phyloP scores from a whole-genome alignment of 2,888 invertebrate species.

The Leucoma salicis region DNA sequence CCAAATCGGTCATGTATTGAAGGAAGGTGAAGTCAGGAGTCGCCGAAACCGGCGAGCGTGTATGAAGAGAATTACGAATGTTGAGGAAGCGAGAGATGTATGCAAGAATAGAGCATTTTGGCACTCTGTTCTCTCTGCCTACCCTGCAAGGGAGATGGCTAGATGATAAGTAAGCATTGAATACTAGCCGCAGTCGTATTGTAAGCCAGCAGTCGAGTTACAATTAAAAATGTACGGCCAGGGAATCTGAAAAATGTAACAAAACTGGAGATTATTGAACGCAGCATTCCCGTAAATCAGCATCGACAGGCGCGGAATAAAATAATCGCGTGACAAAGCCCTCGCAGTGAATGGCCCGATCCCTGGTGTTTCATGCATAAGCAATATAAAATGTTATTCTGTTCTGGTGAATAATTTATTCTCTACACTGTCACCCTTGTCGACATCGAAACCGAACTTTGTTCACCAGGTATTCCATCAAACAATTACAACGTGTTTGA shows the following conservation, averaged over 20 bases:
- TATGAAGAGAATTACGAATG: no score
- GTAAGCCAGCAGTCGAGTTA: no score
- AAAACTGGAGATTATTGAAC: constrained; percentile 37
- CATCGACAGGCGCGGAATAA: constrained; percentile 40
- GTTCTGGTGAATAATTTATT: constrained; percentile 70
- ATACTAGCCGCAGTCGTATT: no score
- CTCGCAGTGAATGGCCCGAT: constrained; percentile 43
- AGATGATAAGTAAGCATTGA: no score
- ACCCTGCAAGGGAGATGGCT: no score
- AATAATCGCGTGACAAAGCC: constrained; percentile 58
- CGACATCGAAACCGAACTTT: constrained; percentile 41
- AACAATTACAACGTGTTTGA: constrained; percentile 49
- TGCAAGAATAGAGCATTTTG: no score
- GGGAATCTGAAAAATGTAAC: constrained; percentile 34
- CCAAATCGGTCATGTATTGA: no score
- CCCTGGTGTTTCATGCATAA: constrained; percentile 67
- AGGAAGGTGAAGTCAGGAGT: no score
- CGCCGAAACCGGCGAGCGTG: no score
- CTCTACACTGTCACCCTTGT: constrained; percentile 55
- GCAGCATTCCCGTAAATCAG: constrained; percentile 49
- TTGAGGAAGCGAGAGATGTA: no score
- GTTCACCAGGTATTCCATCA: constrained; percentile 56
- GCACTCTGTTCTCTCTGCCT: no score
- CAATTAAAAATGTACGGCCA: constrained; percentile 28
- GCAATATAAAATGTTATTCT: constrained; percentile 65